phyloP scores from a whole-genome alignment of 2,888 invertebrate genomes.

The Mythimna loreyi region DNA sequence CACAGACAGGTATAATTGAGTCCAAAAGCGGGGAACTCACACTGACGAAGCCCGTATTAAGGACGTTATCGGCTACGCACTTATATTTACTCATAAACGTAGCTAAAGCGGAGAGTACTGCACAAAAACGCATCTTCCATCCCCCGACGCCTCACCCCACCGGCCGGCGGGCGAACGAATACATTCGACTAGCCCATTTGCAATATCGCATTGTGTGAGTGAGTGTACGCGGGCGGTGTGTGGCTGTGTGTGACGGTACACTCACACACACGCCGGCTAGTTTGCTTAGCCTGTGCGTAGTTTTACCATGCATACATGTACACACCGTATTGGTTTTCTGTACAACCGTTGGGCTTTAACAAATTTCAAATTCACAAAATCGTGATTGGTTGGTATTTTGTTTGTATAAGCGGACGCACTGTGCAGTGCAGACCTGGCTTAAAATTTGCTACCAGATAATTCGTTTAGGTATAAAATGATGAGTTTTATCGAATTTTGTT shows the following conservation, averaged over 20 bases:
- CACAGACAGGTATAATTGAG: constrained; percentile 72
- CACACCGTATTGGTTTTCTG: constrained; percentile 89
- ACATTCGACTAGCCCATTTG: constrained; percentile 91
- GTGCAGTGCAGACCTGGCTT: constrained; percentile 74
- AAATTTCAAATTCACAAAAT: constrained; percentile 91
- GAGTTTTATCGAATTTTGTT: constrained; percentile 85
- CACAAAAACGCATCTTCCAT: constrained; percentile 90
- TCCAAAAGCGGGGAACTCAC: constrained; percentile 72
- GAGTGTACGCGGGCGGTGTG: constrained; percentile 71
- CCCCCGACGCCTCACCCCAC: constrained; percentile 77
- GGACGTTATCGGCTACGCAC: constrained; percentile 86
- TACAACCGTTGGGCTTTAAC: constrained; percentile 87
- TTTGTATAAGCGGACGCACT: constrained; percentile 85
- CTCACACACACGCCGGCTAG: constrained; percentile 73
- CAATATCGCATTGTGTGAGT: constrained; percentile 89
- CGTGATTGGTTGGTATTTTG: constrained; percentile 89
- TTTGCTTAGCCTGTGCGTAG: constrained; percentile 89
- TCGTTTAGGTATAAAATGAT: constrained; percentile 87
- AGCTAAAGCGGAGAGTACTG: constrained; percentile 83
- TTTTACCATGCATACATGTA: constrained; percentile 80
- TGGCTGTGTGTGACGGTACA: constrained; percentile 65
- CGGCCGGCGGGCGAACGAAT: constrained; percentile 87
- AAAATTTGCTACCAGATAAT: constrained; percentile 84
- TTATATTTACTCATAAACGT: constrained; percentile 87
- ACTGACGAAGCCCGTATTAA: constrained; percentile 68